These are phyloP conservation scores for Tenrec ecaudatus DNA, from an alignment of 2,113 vertebrate genomes.

Conservation along the genomic window DNA sequence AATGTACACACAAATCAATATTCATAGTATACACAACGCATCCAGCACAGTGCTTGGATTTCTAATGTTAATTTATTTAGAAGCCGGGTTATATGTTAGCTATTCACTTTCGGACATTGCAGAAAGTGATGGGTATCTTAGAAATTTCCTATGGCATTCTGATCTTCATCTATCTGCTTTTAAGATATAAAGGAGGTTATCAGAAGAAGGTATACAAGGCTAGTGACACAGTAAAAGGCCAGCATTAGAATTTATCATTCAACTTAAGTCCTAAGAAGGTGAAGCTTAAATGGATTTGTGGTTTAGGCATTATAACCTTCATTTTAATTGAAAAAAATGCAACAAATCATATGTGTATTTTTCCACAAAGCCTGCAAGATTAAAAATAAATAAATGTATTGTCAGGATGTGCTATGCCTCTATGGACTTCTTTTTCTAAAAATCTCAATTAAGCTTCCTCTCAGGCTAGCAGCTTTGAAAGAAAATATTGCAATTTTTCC, in stretches of 20 bases:
- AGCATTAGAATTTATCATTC: background rate
- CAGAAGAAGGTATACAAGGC: background rate
- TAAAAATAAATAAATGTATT: constrained; percentile 39
- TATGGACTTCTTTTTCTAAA: constrained; percentile 66
- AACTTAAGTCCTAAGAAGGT: constrained; percentile 8
- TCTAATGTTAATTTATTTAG: background rate
- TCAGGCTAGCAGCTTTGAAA: constrained; percentile 48
- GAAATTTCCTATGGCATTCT: background rate
- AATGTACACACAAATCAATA: background rate
- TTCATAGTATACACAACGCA: background rate
- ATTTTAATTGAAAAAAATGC: constrained; percentile 42
- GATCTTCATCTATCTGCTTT: background rate
- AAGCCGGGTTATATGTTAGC: background rate
- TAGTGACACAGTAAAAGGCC: background rate
- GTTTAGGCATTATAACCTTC: constrained; percentile 54
- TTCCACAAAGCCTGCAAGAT: constrained; percentile 38
- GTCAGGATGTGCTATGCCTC: constrained; percentile 20
- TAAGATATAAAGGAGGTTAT: background rate
- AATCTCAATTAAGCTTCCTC: constrained; percentile 74
- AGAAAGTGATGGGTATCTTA: background rate
- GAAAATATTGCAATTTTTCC: constrained; percentile 58
- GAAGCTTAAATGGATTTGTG: background rate
- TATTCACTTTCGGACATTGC: background rate
- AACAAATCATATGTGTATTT: constrained; percentile 17
- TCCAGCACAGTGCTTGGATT: background rate